Evolutionary conservation across 1,140 invertebrate genomes (phyloP), one percentile per base, ranked within the genome.

Genomic region (Papilio polyxenes): DNA sequence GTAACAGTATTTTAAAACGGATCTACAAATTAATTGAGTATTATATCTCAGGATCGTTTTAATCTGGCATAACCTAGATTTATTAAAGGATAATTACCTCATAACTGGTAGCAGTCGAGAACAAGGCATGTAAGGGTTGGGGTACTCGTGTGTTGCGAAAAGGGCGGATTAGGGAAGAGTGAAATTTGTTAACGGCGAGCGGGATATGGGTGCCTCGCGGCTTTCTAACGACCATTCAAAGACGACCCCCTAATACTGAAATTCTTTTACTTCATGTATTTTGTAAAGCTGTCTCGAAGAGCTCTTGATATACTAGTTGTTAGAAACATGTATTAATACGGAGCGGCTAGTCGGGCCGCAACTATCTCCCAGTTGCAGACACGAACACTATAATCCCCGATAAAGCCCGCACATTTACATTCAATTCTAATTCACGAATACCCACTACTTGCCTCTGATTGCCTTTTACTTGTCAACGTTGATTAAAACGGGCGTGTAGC

Each of bases 391-490:
- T 95, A 95, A 95, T 95, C 94, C 94, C 90, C 92, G 94, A 95
- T 95, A 95, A 95, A 94, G 92, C 94, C 94, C 94, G 94, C 94
- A 95, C 94, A 95, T 95, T 95, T 95, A 94, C 94, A 95, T 95
- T 94, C 92, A 94, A 94, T 94, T 93, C 93, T 94, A 93, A 94
- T 94, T 93, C 86, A 85, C 88, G 85, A 86, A 89, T 88, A 88
- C 90, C 89, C 90, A 91, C 90, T 90, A 91, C 90, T 91, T 84
- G 82, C 69, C 84, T 87, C 88, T 92, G 92, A 93, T 94, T 92
- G 92, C 91, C 92, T 91, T 87, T 86, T 89, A 89, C 87, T 89
- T 91, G 89, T 91, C 85, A 82, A 81, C 87, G 83, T 91, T 93
- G 91, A 94, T 94, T 93, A 93, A 93, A 93, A 90, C 86, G 82